phyloP scores from a whole-genome alignment of 1,140 invertebrate genomes.

The Drosophila punjabiensis region DNA sequence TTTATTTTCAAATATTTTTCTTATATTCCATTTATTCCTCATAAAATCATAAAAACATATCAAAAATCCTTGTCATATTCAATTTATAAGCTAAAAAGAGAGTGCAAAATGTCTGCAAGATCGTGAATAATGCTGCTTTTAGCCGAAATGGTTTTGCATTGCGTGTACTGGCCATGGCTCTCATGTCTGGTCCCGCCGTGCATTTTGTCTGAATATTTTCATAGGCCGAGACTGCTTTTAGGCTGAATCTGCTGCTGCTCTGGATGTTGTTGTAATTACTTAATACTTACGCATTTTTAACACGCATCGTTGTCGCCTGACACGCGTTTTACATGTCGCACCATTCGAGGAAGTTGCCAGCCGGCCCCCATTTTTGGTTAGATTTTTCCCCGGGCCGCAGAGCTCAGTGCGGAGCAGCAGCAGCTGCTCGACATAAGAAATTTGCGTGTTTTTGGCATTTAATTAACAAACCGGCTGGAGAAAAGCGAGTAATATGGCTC shows the following conservation, averaged over 20 bases:
- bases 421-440: conserved; percentile 54
- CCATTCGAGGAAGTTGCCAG: conserved; percentile 67
- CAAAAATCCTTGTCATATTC: background rate
- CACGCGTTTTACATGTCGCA: conserved; percentile 75
- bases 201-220: conserved; percentile 28
- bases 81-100: background rate
- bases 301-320: conserved; percentile 73
- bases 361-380: conserved; percentile 53
- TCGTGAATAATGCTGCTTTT: conserved; percentile 55
- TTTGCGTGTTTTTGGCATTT: conserved; percentile 76
- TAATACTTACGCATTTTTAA: conserved; percentile 79
- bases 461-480: conserved; percentile 73
- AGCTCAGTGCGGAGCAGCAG: conserved; percentile 5
- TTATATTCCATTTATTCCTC: background rate
- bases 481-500: conserved; percentile 47
- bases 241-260: conserved; percentile 25
- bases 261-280: conserved; percentile 70
- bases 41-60: background rate
- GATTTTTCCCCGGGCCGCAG: conserved; percentile 33
- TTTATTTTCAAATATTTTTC: background rate
- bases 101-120: conserved; percentile 37
- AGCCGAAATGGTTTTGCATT: conserved; percentile 56
- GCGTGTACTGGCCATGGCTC: conserved; percentile 46
- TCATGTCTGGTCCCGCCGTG: conserved; percentile 1
- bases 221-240: conserved; percentile 6